These are phyloP conservation scores for Pelodiscus sinensis DNA, from an alignment of 2,113 vertebrate species.

Conservation along the genomic window DNA sequence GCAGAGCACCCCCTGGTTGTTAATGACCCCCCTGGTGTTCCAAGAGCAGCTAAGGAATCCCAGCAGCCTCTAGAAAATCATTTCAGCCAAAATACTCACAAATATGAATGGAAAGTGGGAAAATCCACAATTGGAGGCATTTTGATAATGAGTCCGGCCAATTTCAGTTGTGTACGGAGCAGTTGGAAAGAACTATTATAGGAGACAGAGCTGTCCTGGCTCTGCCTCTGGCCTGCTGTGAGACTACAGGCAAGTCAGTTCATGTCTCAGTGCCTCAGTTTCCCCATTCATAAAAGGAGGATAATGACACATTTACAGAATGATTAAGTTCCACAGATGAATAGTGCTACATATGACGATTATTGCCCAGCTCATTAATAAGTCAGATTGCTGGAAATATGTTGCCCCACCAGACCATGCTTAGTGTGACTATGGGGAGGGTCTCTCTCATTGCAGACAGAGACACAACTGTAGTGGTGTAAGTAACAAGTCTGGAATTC, in stretches of 20 bases:
- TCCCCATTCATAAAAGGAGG: neutral
- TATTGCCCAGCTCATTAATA: neutral
- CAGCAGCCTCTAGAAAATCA: neutral
- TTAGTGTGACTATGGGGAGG: neutral
- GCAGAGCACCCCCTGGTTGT: neutral
- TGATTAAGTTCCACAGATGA: rapidly evolving
- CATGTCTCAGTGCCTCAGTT: neutral
- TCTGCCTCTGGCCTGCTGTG: neutral
- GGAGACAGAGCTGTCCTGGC: neutral
- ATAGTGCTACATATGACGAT: neutral
- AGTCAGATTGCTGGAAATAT: neutral
- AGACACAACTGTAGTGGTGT: neutral
- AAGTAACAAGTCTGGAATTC: neutral
- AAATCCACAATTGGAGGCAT: neutral
- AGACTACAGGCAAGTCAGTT: neutral
- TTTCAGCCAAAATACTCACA: too few relatives aligned
- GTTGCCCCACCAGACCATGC: rapidly evolving
- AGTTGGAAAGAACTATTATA: too few relatives aligned
- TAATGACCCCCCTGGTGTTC: neutral
- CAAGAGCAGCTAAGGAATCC: neutral
- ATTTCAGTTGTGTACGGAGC: neutral
- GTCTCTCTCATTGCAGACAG: neutral
- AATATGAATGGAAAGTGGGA: neutral
- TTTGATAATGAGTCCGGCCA: neutral
- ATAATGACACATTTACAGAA: neutral